Percentiles rank a stretch among this genome's conserved stretches.
These are phyloP conservation scores for Leptonema lineaticorne DNA, from an alignment of 1,140 invertebrate genomes.

Conservation along the genomic window DNA sequence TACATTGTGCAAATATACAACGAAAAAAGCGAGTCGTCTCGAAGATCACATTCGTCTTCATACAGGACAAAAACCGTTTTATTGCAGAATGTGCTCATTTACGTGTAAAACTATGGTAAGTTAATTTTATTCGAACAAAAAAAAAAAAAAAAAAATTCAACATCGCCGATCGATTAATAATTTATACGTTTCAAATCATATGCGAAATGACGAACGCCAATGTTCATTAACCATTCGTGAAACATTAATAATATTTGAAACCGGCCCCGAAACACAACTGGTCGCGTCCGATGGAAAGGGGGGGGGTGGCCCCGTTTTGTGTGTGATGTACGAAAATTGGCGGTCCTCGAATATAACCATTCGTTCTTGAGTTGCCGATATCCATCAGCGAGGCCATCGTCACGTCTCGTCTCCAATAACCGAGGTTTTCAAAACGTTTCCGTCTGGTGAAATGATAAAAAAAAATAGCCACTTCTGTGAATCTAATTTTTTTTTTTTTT, in stretches of 20 bases:
- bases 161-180: neutral
- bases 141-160: neutral
- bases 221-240: conserved; percentile 38
- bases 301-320: neutral
- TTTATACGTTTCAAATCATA: conserved; percentile 16
- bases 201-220: conserved; percentile 35
- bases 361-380: conserved; percentile 5
- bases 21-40: conserved; percentile 68
- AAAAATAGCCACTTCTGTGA: too few species aligned
- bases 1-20: conserved; percentile 65
- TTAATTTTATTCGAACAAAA: conserved; percentile 21
- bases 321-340: conserved; percentile 37
- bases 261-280: too few species aligned
- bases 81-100: conserved; percentile 80
- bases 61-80: conserved; percentile 79
- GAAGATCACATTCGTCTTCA: conserved; percentile 76
- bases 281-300: neutral
- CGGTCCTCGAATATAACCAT: too few species aligned
- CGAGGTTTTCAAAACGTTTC: neutral
- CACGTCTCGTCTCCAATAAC: neutral
- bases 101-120: conserved; percentile 72
- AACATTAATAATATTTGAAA: conserved; percentile 39
- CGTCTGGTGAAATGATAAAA: too few species aligned
- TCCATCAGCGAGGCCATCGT: neutral
- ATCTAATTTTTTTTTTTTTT: too few species aligned